phyloP scores from a whole-genome alignment of 1,140 invertebrate genomes.

The Cydia pomonella region DNA sequence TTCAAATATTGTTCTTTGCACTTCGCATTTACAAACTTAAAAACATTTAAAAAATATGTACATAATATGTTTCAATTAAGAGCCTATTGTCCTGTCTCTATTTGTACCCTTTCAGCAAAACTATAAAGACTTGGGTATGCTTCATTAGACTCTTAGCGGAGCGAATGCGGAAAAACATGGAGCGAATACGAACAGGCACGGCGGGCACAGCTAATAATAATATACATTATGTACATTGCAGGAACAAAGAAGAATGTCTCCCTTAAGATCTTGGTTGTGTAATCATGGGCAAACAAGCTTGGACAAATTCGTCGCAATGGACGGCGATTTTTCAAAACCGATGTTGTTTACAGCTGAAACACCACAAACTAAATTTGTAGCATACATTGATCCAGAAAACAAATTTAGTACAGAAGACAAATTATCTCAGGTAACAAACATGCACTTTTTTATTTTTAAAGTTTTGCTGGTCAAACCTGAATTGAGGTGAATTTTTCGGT shows the following conservation, averaged over 20 bases:
- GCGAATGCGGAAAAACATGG: too few species aligned
- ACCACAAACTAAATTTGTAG: conserved; percentile 92
- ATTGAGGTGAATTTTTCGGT: too few species aligned
- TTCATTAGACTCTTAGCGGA: too few species aligned
- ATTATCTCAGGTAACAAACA: conserved; percentile 89
- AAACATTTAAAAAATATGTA: too few species aligned
- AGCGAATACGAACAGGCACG: too few species aligned
- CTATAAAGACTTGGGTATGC: too few species aligned
- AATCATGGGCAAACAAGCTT: conserved; percentile 91
- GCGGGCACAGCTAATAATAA: conserved; percentile 8
- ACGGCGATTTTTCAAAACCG: conserved; percentile 87
- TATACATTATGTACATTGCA: conserved; percentile 69
- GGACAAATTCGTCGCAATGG: conserved; percentile 90
- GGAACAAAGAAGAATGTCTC: conserved; percentile 91
- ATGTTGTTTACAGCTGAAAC: conserved; percentile 93
- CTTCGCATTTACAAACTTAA: neutral
- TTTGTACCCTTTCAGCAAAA: too few species aligned
- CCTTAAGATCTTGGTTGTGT: conserved; percentile 94
- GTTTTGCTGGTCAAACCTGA: too few species aligned
- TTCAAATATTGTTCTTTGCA: conserved; percentile 23
- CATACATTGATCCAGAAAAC: conserved; percentile 96
- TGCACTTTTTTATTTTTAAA: conserved; percentile 26
- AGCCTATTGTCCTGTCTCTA: too few species aligned
- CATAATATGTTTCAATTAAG: too few species aligned
- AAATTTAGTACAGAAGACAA: conserved; percentile 95